Conservation (phyloP, 2,888 invertebrate species). For the Drosophila nigritarsus region DNA sequence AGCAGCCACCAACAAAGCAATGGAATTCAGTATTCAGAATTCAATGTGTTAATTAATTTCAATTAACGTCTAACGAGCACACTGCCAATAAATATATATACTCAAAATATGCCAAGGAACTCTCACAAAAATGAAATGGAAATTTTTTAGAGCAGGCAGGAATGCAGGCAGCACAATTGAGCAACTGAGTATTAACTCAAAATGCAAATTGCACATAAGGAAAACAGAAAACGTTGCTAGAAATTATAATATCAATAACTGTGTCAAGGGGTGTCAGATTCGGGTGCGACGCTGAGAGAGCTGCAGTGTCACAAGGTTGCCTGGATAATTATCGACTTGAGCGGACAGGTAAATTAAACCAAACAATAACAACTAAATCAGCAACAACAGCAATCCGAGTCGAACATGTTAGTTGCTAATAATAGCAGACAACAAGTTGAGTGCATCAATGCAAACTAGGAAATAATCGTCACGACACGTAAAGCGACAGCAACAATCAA, state of each 20-base stretch:
- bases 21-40: conserved; percentile 26
- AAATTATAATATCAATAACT: conserved; percentile 36
- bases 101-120: conserved; percentile 21
- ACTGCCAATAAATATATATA: conserved; percentile 24
- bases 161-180: conserved; percentile 1
- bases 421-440: conserved; percentile 51
- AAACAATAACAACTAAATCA: conserved; percentile 34
- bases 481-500: conserved; percentile 21
- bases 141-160: conserved; percentile 46
- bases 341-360: conserved; percentile 65
- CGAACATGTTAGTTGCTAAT: conserved; percentile 56
- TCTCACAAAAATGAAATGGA: conserved; percentile 39
- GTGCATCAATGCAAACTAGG: conserved; percentile 68
- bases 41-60: conserved; percentile 79
- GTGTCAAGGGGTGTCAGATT: conserved; percentile 33
- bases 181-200: not conserved
- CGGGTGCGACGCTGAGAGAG: conserved; percentile 35
- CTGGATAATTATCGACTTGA: conserved; percentile 71
- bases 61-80: conserved; percentile 73
- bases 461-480: conserved; percentile 59
- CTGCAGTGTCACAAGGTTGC: conserved; percentile 67
- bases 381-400: conserved; percentile 28
- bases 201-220: conserved; percentile 3
- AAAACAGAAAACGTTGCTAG: conserved; percentile 1
- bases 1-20: conserved; percentile 14